Evolutionary conservation across 2,113 vertebrate genomes (phyloP).

Genomic region (Anser cygnoides): DNA sequence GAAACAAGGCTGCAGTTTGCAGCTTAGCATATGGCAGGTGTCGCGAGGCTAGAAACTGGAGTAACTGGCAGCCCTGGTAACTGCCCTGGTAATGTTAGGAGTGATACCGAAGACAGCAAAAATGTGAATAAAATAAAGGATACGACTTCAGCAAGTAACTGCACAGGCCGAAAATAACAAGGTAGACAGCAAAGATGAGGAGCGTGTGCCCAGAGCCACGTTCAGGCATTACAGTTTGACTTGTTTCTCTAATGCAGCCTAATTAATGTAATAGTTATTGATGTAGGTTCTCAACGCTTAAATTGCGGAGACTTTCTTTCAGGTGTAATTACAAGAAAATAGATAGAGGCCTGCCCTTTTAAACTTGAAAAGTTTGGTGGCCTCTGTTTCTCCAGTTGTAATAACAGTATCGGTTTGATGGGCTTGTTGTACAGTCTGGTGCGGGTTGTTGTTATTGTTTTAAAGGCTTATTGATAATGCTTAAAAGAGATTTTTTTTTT

Average conservation of each 20-base stretch:
- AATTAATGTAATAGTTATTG: neutral
- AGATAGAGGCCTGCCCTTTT: neutral
- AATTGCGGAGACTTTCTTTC: neutral
- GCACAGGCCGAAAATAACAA: neutral
- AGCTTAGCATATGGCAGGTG: neutral
- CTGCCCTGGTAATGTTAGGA: neutral
- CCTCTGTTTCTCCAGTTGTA: neutral
- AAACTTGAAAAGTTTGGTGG: neutral
- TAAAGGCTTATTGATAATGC: neutral
- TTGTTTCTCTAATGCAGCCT: neutral
- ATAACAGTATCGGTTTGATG: neutral
- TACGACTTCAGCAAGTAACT: neutral
- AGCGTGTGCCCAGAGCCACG: neutral
- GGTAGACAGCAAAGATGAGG: rapidly evolving
- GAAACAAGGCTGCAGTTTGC: neutral
- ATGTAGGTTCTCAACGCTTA: neutral
- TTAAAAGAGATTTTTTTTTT: neutral
- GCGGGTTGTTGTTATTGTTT: neutral
- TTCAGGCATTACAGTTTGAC: rapidly evolving
- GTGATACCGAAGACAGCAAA: neutral
- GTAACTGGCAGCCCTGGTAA: rapidly evolving
- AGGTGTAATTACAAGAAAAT: neutral
- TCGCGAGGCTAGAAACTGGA: neutral
- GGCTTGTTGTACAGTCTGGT: neutral
- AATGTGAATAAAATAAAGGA: rapidly evolving